phyloP scores from a whole-genome alignment of 2,113 vertebrate species.

The Aphelocoma coerulescens region DNA sequence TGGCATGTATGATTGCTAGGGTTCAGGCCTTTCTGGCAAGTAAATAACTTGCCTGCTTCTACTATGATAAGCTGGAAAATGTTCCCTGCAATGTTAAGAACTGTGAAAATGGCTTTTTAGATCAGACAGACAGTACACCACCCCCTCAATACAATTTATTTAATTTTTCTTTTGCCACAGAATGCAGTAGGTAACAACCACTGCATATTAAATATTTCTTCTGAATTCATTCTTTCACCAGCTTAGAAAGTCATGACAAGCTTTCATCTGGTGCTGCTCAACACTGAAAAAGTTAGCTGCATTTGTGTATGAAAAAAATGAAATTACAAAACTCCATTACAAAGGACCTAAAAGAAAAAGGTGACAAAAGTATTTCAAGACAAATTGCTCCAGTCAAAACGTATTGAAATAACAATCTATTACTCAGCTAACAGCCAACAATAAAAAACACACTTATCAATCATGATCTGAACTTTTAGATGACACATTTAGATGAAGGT shows the following conservation, averaged over 20 bases:
- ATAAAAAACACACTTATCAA: neutral
- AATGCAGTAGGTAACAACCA: neutral
- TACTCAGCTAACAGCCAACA: constrained; percentile 30
- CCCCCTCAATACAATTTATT: neutral
- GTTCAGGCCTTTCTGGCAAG: neutral
- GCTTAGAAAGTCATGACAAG: neutral
- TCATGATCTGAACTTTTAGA: neutral
- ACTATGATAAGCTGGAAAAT: neutral
- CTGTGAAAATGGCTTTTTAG: neutral
- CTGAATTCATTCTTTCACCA: neutral
- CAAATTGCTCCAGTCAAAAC: constrained; percentile 35
- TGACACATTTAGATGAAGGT: neutral
- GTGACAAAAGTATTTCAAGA: constrained; percentile 32
- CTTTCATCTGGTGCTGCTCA: neutral
- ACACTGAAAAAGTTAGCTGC: neutral
- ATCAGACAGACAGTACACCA: neutral
- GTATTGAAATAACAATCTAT: constrained; percentile 30
- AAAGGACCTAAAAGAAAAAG: constrained; percentile 7
- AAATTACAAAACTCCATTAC: neutral
- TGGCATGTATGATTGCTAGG: neutral
- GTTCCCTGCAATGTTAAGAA: neutral
- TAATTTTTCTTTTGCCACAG: neutral
- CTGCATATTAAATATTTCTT: neutral
- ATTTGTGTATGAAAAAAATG: neutral
- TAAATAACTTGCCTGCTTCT: neutral